Evolutionary conservation across 2,113 vertebrate genomes (phyloP), one percentile per base, ranked within the genome.

Genomic region (Hylia prasina): DNA sequence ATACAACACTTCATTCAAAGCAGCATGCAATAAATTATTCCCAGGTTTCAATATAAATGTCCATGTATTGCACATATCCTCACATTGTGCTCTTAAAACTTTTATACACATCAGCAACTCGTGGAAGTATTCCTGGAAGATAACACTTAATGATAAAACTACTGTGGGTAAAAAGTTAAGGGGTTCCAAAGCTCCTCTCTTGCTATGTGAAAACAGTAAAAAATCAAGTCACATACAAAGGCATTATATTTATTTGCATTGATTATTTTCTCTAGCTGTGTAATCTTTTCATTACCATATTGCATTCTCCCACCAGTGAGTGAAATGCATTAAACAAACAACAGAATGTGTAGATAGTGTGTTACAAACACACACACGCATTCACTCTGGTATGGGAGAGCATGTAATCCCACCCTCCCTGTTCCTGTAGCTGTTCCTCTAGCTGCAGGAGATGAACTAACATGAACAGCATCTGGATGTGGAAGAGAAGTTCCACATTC

Each of bases 251-350:
- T 84, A 75, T 79, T 89, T 93, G 23, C 31, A 84, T 9, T 35
- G 1, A 58, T 81, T 87, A 45, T 93, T 94, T 94, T 87, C 53
- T 94, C 53, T 60, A 94, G 73, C 24, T 93, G 40, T 95, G 91
- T 68, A 76, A 63, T 92, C 61, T 14, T 84, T 75, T 63, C 50
- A 45, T 82, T 81, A 82, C 28, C 81, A 56, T 71, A 76, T 33
- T 79, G 57, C 39, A 27, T 75, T 91, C 40, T 91, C 45, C 44
- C 51, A 68, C 17, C 37, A 78, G 51, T 50, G 31, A 75, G 33
- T 66, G 60, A 70, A 93, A 66, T 35, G 66, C 0, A 5, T 50
- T 47, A 97, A 92, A 85, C 47, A 94, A 90, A 80, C 33, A 83
- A n/a, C 53, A 72, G 82, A 88, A 69, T 72, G 76, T 83, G 63